Base-by-base conservation (phyloP, 1,140 invertebrate species). In the Tetraneura akinire region DNA sequence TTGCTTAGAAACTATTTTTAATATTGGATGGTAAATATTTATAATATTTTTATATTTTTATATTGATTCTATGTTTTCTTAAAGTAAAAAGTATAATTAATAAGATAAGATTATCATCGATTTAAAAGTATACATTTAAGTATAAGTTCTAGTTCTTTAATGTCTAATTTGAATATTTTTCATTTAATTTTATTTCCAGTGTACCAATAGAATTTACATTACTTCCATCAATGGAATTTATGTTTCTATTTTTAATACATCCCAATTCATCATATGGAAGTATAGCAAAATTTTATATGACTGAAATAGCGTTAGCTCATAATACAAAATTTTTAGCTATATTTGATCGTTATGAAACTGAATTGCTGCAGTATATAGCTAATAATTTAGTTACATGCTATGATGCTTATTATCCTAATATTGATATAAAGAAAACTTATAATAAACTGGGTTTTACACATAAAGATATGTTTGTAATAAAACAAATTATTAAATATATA, bases 301-400 rank as follows among this genome's bases (percentile, higher is more conserved):
- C 80, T 47, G 80, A 82, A 80, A 82, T 83, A 14, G 83, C 83
- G 18, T 60, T 80, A 32, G 82, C 81, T 21, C 82, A 83, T 57
- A 82, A 82, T 60, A 64, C 80, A 32, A 82, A 71, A 37, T 66
- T 83, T 32, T 64, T 80, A 53, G 80, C 82, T 45, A 49, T 83
- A 18, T 83, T 82, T 80, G 76, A 80, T 78, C 81, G 82, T 9
- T 83, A 81, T 80, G 81, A 83, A 71, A 81, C 80, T 73, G 82
- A 83, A 74, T 64, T 83, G 2, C 81, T 68, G 71, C 80, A 83
- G 49, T 81, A 82, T 45, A 80, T 80, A 80, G 71, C 47, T 62
- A 51, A 82, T 51, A 55, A 80, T 55, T 23, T 78, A 49, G 47
- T 71, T 29, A 18, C 76, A 5, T 81, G 42, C 23, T 71, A 53